These are phyloP conservation scores for Cepaea hortensis DNA, from an alignment of 2,888 invertebrate species.

Conservation along the genomic window DNA sequence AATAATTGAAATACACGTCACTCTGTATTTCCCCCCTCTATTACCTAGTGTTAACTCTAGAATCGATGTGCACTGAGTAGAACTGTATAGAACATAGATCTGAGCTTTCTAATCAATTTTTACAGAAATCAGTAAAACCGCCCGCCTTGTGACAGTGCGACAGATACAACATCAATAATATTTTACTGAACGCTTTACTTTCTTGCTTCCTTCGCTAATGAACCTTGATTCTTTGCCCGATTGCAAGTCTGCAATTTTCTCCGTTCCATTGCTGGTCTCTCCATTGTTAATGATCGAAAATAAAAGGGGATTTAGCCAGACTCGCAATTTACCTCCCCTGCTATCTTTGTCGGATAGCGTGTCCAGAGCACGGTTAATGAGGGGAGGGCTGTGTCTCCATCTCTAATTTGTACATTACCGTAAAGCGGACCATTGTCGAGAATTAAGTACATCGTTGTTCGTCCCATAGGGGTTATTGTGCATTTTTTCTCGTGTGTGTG, in stretches of 20 bases:
- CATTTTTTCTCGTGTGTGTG: background rate
- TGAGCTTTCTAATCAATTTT: constrained; percentile 10
- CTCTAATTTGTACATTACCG: constrained; percentile 35
- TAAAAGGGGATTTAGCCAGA: constrained; percentile 27
- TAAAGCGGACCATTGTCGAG: constrained; percentile 34
- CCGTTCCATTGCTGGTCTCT: constrained; percentile 35
- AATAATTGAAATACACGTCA: too few species aligned
- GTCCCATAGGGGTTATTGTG: constrained; percentile 39
- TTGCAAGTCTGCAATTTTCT: constrained; percentile 37
- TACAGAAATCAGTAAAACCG: constrained; percentile 20
- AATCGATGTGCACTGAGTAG: background rate
- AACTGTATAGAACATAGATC: constrained; percentile 16
- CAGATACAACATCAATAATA: constrained; percentile 28
- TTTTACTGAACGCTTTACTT: constrained; percentile 10
- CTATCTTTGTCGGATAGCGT: constrained; percentile 41
- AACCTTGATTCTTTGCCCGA: constrained; percentile 30
- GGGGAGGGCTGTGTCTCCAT: constrained; percentile 15
- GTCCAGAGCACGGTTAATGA: constrained; percentile 14
- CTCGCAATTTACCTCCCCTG: constrained; percentile 37
- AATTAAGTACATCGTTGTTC: constrained; percentile 35
- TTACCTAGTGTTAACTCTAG: background rate
- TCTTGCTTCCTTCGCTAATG: constrained; percentile 37
- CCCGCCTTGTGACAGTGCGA: constrained; percentile 9
- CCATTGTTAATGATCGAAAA: constrained; percentile 39
- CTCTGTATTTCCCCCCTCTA: too few species aligned